Evolutionary conservation across 2,888 invertebrate species (phyloP), one percentile per base, ranked within the genome.

Genomic region (Leptodirus hochenwartii): DNA sequence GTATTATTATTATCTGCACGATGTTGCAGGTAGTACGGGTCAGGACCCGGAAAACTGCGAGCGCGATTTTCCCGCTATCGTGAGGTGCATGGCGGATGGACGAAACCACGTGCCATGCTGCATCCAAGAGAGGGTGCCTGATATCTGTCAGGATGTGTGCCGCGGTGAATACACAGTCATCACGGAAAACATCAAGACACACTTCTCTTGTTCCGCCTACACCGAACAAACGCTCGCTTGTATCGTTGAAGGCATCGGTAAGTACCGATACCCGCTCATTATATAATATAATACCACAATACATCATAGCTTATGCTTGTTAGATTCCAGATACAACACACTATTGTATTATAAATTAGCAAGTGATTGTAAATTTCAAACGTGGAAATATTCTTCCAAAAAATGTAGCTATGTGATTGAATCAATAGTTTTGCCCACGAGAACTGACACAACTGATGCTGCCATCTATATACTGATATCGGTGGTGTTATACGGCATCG

Each of bases 71-170:
- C 78, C 80, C 1, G 61, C 67, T 32, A 82, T 85, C 41, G 81
- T 84, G 22, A 66, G 66, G 27, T 76, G 75, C 45, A 75, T 75
- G 75, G 68, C 72, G 39, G 82, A 84, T 51, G 79, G 81, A 1
- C 64, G 82, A 11, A 81, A 85, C 56, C 84, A 84, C 56, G 74
- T 80, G 15, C 82, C 82, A 0, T 84, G 84, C 51, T 84, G 84
- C 49, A 69, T 77, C 13, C 71, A 73, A 39, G 80, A 81, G 48
- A 64, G 71, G 32, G 77, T 84, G 12, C 84, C 84, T 0, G 80
- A 81, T 50, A 70, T 82, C 41, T 84, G 84, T 47, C 81, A 80
- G 46, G 81, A 82, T 40, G 79, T 84, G 38, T 84, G 84, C 47
- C 61, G 79, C 2, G 84, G 84, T 15, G 80, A 82, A 50, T 84